phyloP scores from a whole-genome alignment of 2,888 invertebrate genomes.

The Eulithis prunata region DNA sequence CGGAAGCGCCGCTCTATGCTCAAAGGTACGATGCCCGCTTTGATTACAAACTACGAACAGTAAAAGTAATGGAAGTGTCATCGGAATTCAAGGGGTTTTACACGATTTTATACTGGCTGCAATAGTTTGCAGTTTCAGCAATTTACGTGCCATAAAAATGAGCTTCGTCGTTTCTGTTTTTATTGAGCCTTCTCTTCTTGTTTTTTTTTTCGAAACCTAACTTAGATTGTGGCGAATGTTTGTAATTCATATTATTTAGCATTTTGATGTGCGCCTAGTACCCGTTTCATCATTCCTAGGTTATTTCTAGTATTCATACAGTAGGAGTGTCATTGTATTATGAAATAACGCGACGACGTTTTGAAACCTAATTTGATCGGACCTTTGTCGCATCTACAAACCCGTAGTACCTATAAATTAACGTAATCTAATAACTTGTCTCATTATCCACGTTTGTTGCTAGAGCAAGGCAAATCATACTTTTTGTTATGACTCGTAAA shows the following conservation, averaged over 20 bases:
- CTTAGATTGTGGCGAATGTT: not conserved
- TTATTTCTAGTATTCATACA: too few species aligned
- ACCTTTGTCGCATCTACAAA: not conserved
- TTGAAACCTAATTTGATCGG: not conserved
- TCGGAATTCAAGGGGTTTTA: conserved; percentile 33
- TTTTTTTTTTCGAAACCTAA: not conserved
- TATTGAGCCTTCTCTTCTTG: conserved; percentile 1
- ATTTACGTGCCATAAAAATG: conserved; percentile 15
- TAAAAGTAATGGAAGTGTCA: conserved; percentile 31
- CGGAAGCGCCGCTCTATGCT: conserved; percentile 30
- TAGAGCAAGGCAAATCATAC: conserved; percentile 16
- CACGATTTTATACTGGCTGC: conserved; percentile 27
- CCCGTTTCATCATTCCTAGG: too few species aligned
- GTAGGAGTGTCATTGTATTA: too few species aligned
- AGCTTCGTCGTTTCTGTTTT: conserved; percentile 15
- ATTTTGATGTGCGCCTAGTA: too few species aligned
- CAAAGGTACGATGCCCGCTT: conserved; percentile 49
- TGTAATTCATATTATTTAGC: too few species aligned
- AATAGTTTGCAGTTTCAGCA: conserved; percentile 23
- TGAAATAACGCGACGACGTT: too few species aligned
- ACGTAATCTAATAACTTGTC: conserved; percentile 57
- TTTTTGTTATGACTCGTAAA: conserved; percentile 30
- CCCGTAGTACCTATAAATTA: not conserved
- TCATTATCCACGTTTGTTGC: conserved; percentile 28
- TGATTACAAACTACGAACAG: conserved; percentile 53